Base-by-base conservation (phyloP, 2,113 vertebrate species). In the Antennarius striatus region DNA sequence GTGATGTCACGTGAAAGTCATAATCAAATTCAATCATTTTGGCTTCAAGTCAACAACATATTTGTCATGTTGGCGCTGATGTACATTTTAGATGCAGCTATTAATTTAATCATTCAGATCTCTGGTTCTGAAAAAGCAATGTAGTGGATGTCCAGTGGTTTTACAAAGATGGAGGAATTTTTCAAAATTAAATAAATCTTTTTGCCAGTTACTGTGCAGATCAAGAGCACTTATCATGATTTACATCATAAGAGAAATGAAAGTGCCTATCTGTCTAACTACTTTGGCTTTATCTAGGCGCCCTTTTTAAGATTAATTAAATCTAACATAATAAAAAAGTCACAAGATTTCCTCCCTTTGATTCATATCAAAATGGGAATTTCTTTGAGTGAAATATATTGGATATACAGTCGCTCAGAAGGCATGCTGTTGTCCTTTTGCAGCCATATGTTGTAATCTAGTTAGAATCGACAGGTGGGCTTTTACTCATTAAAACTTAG, bases 1-100 rank as follows among this genome's bases (percentile, higher is more conserved):
- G 40, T 49, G 17, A n/a, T 61, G 16, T 64, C 54, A 63, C 45
- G 13, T 46, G 63, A 36, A 56, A 68, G 70, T 45, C 14, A 16
- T 28, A 63, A 75, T 9, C 22, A 43, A 40, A 48, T 57, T 22
- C 9, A 49, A 56, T 51, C 0, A 46, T 53, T 67, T 69, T 69
- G 10, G 48, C 56, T 55, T 30, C 16, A 47, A 10, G 17, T 66
- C 29, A 54, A 45, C 5, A 40, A 12, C 22, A 56, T 45, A n/a
- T 28, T 46, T 72, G 17, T 58, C 29, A 15, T 68, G 28, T 55
- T 3, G 45, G 30, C 54, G 52, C 3, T 56, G 43, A 59, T 47
- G 63, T 17, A 75, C 10, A 62, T 42, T 29, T 48, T 45, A 11
- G 9, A 5, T 36, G 32, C 32, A 36, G 32, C 32, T 36, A 4